These are phyloP conservation scores for Rosalia funebris DNA, from an alignment of 2,888 invertebrate genomes.

Conservation along the genomic window DNA sequence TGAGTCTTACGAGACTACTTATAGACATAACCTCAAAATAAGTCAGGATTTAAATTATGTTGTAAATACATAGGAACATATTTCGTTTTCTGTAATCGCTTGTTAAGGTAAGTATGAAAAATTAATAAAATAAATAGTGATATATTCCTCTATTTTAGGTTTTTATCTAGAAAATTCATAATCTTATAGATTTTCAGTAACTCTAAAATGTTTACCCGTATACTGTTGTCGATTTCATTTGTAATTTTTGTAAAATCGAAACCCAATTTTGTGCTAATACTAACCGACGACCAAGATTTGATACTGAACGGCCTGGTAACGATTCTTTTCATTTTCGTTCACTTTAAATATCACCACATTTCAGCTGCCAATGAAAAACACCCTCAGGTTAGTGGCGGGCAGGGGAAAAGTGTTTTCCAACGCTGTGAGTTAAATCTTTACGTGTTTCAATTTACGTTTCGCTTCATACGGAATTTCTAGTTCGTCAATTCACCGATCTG, in stretches of 20 bases:
- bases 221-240: background rate
- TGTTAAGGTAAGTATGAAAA: too few species aligned
- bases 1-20: too few species aligned
- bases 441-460: constrained; percentile 2
- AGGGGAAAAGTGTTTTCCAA: constrained; percentile 77
- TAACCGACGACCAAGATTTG: constrained; percentile 89
- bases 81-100: too few species aligned
- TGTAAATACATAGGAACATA: too few species aligned
- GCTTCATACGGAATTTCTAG: constrained; percentile 65
- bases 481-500: constrained; percentile 88
- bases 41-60: too few species aligned
- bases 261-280: constrained; percentile 79
- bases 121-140: too few species aligned
- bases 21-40: too few species aligned
- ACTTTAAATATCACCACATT: too few species aligned
- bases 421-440: constrained; percentile 69
- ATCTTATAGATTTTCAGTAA: background rate
- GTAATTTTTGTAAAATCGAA: constrained; percentile 1
- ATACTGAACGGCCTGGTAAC: constrained; percentile 81
- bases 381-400: constrained; percentile 70
- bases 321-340: too few species aligned
- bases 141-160: too few species aligned
- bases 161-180: too few species aligned
- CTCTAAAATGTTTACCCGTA: background rate
- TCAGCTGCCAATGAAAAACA: constrained; percentile 76